Evolutionary conservation across 2,113 vertebrate genomes (phyloP).

Genomic region (Morphnarchus princeps): DNA sequence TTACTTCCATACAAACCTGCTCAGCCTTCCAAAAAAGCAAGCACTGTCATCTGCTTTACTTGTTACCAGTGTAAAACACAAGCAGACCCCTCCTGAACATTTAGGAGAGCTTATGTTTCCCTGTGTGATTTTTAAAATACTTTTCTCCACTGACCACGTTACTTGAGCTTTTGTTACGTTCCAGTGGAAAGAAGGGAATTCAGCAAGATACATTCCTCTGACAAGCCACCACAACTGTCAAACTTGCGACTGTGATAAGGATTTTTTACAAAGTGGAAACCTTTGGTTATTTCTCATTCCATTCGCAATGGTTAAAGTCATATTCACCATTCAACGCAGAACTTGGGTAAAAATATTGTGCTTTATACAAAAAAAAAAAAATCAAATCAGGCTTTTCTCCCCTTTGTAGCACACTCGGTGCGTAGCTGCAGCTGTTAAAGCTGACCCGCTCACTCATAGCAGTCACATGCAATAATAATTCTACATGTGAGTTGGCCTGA

Average conservation of each 20-base stretch:
- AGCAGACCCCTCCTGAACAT: neutral
- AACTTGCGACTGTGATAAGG: accelerated
- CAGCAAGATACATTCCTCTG: neutral
- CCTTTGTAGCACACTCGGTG: neutral
- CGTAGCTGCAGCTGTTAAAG: neutral
- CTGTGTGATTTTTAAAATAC: neutral
- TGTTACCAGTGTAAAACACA: accelerated
- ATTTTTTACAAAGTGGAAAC: neutral
- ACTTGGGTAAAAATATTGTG: neutral
- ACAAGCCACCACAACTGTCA: neutral
- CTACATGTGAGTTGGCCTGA: neutral
- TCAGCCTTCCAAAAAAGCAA: neutral
- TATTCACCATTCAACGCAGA: accelerated
- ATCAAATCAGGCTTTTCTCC: neutral
- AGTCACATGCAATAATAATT: neutral
- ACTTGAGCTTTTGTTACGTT: neutral
- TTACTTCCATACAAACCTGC: neutral
- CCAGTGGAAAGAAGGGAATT: neutral
- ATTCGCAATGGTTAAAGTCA: neutral
- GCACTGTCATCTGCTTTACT: neutral
- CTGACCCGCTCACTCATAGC: neutral
- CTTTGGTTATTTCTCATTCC: neutral
- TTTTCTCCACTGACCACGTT: neutral
- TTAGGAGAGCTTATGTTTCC: neutral
- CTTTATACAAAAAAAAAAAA: neutral